Conservation (phyloP, 2,888 invertebrate genomes). For the Serrognathus titanus region DNA sequence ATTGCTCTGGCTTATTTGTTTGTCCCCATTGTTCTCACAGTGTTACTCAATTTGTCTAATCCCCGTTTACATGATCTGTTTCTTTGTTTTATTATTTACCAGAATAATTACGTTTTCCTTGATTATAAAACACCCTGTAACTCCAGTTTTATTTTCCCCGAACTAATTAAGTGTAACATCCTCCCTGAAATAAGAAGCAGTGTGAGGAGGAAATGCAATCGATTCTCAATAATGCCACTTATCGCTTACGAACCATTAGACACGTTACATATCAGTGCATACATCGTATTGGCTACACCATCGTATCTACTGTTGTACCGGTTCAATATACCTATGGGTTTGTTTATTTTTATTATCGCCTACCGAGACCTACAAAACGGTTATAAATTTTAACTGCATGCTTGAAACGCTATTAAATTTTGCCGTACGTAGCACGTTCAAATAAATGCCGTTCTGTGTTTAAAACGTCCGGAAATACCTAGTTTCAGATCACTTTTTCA, state of each 20-base stretch:
- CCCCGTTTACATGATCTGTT: no score
- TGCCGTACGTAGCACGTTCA: no score
- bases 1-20: no score
- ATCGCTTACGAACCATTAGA: slow-evolving; percentile 42
- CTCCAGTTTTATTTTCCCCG: neutral
- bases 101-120: neutral
- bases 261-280: slow-evolving; percentile 40
- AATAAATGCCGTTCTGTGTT: no score
- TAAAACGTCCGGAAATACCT: no score
- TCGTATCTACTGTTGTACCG: slow-evolving; percentile 32
- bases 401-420: neutral
- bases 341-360: slow-evolving; percentile 30
- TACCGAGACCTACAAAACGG: slow-evolving; percentile 27
- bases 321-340: slow-evolving; percentile 24
- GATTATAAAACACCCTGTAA: neutral
- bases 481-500: no score
- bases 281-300: slow-evolving; percentile 35
- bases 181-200: no score
- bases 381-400: slow-evolving; percentile 2
- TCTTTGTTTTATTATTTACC: no score
- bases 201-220: slow-evolving; percentile 25
- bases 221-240: slow-evolving; percentile 39
- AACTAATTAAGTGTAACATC: no score
- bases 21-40: no score
- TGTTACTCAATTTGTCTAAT: no score